Evolutionary conservation across 2,113 vertebrate species (phyloP).

Genomic region (Perognathus longimembris): DNA sequence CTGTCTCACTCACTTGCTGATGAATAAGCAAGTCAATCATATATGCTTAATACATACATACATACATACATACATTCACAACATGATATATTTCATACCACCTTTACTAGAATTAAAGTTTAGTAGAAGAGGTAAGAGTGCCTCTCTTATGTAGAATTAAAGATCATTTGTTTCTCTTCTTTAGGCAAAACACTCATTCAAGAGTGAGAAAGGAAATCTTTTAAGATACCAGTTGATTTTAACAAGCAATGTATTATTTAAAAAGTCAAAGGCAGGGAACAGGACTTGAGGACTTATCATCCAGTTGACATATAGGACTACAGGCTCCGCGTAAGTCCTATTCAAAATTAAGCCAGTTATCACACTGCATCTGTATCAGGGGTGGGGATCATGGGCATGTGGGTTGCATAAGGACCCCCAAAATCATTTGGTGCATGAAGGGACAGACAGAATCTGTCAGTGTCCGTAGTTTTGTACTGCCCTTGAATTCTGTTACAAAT

Average conservation of each 20-base stretch:
- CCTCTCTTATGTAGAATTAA: neutral
- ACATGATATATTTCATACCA: neutral
- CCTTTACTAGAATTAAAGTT: neutral
- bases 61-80: too few species aligned
- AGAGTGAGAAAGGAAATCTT: neutral
- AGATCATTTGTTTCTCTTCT: conserved; percentile 15
- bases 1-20: neutral
- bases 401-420: too few species aligned
- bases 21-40: neutral
- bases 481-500: too few species aligned
- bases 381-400: too few species aligned
- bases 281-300: neutral
- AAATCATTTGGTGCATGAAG: too few species aligned
- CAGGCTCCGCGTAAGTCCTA: neutral
- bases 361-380: neutral
- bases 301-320: neutral
- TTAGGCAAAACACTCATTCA: neutral
- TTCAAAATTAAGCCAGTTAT: conserved; percentile 22
- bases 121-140: conserved; percentile 25
- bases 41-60: neutral
- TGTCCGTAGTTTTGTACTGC: too few species aligned
- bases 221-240: neutral
- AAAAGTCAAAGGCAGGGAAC: neutral
- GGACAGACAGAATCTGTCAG: too few species aligned
- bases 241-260: neutral